Evolutionary conservation across 2,888 invertebrate species (phyloP).

Genomic region (Trileptium ribeirensis): DNA sequence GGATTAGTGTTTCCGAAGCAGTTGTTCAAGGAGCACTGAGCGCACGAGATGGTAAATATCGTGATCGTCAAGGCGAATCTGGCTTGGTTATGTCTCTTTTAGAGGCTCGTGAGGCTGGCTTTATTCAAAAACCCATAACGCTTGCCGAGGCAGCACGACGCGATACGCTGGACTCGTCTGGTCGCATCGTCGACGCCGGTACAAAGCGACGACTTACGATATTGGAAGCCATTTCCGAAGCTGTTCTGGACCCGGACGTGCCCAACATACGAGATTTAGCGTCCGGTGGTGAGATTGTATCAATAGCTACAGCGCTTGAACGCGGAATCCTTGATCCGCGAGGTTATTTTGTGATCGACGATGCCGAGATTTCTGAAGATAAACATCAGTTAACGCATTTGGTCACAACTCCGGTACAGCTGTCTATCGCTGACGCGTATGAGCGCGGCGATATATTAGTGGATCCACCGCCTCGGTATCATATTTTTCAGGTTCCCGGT

Average conservation of each 20-base stretch:
- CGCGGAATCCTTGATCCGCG: constrained; percentile 70
- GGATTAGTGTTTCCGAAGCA: constrained; percentile 74
- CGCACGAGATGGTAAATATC: constrained; percentile 63
- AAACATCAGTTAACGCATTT: too few species aligned
- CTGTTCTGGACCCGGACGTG: constrained; percentile 66
- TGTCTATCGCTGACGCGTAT: not conserved
- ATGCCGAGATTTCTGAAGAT: too few species aligned
- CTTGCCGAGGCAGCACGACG: constrained; percentile 74
- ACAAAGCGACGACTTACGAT: constrained; percentile 67
- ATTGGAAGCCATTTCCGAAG: constrained; percentile 74
- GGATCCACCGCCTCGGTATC: not conserved
- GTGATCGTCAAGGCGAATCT: constrained; percentile 67
- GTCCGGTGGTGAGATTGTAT: constrained; percentile 68
- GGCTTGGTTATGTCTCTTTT: constrained; percentile 62
- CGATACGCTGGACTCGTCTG: constrained; percentile 68
- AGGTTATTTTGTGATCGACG: not conserved
- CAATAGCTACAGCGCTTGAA: constrained; percentile 74
- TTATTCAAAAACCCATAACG: constrained; percentile 82
- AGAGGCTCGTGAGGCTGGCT: constrained; percentile 72
- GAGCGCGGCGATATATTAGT: not conserved
- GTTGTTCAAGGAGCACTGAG: constrained; percentile 73
- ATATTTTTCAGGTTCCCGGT: too few species aligned
- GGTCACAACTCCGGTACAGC: not conserved
- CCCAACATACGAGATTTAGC: constrained; percentile 51
- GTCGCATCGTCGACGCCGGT: constrained; percentile 71